Evolutionary conservation across 2,888 invertebrate genomes (phyloP).

Genomic region (Rhopalosiphum nymphaeae): DNA sequence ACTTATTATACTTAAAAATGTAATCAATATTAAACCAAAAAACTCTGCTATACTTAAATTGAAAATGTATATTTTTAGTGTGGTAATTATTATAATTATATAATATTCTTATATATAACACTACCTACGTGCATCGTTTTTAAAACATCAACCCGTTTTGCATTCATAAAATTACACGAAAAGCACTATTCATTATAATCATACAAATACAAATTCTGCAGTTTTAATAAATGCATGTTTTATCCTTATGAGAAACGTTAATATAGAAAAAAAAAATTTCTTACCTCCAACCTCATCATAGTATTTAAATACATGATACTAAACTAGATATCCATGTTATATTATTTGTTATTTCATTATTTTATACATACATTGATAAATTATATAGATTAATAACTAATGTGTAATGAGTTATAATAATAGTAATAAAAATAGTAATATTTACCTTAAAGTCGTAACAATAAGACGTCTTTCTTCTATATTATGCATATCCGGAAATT

Average conservation of each 20-base stretch:
- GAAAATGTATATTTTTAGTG: neutral
- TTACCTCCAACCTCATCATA: neutral
- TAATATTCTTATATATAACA: neutral
- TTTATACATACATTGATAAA: neutral
- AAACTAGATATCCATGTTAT: too few species aligned
- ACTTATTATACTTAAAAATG: neutral
- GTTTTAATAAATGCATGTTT: neutral
- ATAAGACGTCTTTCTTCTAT: neutral
- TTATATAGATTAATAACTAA: neutral
- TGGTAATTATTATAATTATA: neutral
- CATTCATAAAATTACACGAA: neutral
- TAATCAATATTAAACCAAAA: neutral
- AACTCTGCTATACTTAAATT: neutral
- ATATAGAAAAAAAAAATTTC: too few species aligned
- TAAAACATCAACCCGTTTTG: neutral
- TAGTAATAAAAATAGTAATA: neutral
- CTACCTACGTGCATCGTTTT: neutral
- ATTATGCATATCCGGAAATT: neutral
- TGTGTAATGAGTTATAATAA: neutral
- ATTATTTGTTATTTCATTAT: neutral
- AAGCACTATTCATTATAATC: neutral
- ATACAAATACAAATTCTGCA: neutral
- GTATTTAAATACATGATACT: neutral
- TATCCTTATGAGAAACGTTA: neutral
- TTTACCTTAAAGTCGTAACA: neutral